Conservation (phyloP, 1,140 invertebrate genomes). For the Phenacoccus solenopsis region DNA sequence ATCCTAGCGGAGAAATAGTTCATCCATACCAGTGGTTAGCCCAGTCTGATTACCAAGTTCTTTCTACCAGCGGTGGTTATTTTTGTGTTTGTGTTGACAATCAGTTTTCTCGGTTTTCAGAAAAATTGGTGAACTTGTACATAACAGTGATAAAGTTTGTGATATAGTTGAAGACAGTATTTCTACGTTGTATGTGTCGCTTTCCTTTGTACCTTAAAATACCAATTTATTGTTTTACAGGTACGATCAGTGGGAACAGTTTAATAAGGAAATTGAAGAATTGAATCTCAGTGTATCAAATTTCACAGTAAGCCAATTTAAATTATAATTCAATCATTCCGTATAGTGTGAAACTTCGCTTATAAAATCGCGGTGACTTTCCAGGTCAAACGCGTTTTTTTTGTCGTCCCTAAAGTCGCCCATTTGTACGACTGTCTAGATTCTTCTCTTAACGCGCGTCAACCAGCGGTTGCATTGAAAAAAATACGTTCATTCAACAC, state of each 20-base stretch:
- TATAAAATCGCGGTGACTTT: too few species aligned
- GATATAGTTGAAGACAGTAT: too few species aligned
- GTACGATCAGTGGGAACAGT: conserved; percentile 87
- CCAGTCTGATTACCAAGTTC: conserved; percentile 75
- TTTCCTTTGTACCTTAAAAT: too few species aligned
- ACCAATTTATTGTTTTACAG: conserved; percentile 32
- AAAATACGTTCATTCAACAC: too few species aligned
- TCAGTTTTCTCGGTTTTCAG: conserved; percentile 81
- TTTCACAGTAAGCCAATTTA: conserved; percentile 71
- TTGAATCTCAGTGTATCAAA: conserved; percentile 77
- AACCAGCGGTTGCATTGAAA: too few species aligned
- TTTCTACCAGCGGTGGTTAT: conserved; percentile 61
- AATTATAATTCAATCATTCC: too few species aligned
- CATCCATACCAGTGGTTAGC: conserved; percentile 81
- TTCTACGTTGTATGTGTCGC: too few species aligned
- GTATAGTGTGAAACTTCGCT: too few species aligned
- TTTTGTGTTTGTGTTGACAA: conserved; percentile 93
- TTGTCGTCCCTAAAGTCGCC: too few species aligned
- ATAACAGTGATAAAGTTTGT: conserved; percentile 71
- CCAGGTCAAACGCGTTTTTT: too few species aligned
- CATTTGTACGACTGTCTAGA: too few species aligned
- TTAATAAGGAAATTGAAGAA: conserved; percentile 75
- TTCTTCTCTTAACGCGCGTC: too few species aligned
- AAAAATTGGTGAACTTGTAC: conserved; percentile 85
- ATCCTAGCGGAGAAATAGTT: conserved; percentile 69